Conservation (phyloP, 2,888 invertebrate species). For the Cremastobaeus sp. region DNA sequence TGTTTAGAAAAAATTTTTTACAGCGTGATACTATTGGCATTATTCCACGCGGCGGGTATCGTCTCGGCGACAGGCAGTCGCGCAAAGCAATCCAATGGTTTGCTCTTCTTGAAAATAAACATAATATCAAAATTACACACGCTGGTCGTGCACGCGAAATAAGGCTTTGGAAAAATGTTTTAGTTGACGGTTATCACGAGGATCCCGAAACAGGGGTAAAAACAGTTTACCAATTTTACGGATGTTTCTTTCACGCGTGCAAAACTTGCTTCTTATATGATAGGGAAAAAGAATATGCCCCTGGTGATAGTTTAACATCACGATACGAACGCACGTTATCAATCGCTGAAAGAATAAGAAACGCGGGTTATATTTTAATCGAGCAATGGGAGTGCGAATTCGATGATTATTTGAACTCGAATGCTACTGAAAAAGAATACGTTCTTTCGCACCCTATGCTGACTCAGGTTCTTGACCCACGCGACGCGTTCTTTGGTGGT, state of each 20-base stretch:
- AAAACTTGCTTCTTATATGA: background rate
- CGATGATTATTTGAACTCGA: no score
- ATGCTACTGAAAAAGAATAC: no score
- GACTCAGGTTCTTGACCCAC: no score
- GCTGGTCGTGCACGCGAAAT: no score
- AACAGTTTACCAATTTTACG: no score
- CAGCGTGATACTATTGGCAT: slow-evolving; percentile 4
- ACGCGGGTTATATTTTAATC: background rate
- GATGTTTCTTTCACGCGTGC: slow-evolving; percentile 2
- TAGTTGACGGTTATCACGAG: slow-evolving; percentile 13
- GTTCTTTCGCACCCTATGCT: no score
- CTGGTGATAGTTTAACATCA: background rate
- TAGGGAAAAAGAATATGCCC: background rate
- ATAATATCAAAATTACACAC: background rate
- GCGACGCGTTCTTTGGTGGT: no score
- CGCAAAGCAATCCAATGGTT: background rate
- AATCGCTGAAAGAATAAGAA: background rate
- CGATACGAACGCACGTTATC: background rate
- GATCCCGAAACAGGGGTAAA: background rate
- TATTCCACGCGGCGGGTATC: no score
- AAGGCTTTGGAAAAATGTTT: no score
- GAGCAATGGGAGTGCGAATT: slow-evolving; percentile 18
- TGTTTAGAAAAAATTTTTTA: slow-evolving; percentile 7
- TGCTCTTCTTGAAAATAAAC: background rate
- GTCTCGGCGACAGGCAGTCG: background rate